Conservation (phyloP, 2,113 vertebrate genomes). For the Phaethon lepturus region DNA sequence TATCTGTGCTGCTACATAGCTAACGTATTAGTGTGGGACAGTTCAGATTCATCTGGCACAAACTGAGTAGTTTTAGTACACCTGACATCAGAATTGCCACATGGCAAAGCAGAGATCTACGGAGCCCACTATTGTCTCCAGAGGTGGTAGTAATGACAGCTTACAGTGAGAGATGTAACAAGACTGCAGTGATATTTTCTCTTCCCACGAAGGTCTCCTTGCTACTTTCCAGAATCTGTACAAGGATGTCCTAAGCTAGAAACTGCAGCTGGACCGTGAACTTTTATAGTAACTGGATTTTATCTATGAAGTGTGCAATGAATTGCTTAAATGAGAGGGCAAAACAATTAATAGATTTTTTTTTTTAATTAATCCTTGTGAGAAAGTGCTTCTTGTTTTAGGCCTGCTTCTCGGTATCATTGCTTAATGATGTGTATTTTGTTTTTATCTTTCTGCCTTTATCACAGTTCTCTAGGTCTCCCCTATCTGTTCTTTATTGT, state of each 20-base stretch:
- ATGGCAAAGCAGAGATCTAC: background rate
- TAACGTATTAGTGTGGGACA: background rate
- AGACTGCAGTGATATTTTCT: background rate
- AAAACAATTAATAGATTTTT: too few relatives aligned
- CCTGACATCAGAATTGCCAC: accelerated
- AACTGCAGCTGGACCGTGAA: background rate
- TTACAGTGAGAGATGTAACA: background rate
- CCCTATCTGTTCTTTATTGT: background rate
- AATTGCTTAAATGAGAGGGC: background rate
- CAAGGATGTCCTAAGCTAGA: background rate
- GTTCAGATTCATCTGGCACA: background rate
- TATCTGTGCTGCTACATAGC: background rate
- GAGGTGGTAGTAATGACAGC: background rate
- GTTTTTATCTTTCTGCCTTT: background rate
- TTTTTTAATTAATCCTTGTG: background rate
- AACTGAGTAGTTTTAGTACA: background rate
- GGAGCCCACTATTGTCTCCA: background rate
- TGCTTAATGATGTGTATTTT: background rate
- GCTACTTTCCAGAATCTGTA: background rate
- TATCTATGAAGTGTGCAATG: background rate
- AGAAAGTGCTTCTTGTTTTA: background rate
- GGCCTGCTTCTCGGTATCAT: background rate
- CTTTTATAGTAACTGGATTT: background rate
- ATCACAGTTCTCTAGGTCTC: background rate
- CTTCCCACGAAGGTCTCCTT: background rate